These are phyloP conservation scores for Thamnophis sirtalis DNA, from an alignment of 2,113 vertebrate species.

Conservation along the genomic window DNA sequence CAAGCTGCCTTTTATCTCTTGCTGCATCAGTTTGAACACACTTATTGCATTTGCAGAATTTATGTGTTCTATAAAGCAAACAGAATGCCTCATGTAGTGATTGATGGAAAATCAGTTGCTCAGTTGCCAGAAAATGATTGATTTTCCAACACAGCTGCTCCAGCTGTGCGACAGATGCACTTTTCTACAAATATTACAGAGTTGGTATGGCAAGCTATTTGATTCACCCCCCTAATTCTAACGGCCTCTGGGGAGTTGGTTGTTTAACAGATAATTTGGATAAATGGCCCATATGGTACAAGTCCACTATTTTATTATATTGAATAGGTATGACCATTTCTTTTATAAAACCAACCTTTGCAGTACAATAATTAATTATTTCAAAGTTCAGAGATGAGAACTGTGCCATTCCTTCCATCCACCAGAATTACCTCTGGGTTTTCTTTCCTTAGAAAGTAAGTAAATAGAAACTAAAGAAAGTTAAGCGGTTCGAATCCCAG, in stretches of 20 bases:
- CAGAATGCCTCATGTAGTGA: conserved; percentile 66
- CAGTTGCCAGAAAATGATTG: conserved; percentile 76
- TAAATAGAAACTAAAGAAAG: background rate
- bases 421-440: background rate
- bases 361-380: background rate
- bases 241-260: conserved; percentile 59
- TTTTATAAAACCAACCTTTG: background rate
- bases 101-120: conserved; percentile 76
- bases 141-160: conserved; percentile 77
- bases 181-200: conserved; percentile 61
- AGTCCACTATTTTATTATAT: background rate
- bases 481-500: no score
- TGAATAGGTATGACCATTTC: background rate
- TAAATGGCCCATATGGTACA: background rate
- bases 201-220: conserved; percentile 52
- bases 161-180: conserved; percentile 78
- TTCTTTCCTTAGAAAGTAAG: background rate
- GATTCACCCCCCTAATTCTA: conserved; percentile 63
- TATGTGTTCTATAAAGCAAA: conserved; percentile 66
- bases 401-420: background rate
- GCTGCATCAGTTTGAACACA: conserved; percentile 39
- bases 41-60: conserved; percentile 70
- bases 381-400: background rate
- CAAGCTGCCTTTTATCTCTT: conserved; percentile 58
- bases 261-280: conserved; percentile 48